A percentile compares a stretch with the other conserved stretches of the same genome.
Conservation (phyloP, 2,113 vertebrate genomes). For the Cyphomyrus plagiostoma region DNA sequence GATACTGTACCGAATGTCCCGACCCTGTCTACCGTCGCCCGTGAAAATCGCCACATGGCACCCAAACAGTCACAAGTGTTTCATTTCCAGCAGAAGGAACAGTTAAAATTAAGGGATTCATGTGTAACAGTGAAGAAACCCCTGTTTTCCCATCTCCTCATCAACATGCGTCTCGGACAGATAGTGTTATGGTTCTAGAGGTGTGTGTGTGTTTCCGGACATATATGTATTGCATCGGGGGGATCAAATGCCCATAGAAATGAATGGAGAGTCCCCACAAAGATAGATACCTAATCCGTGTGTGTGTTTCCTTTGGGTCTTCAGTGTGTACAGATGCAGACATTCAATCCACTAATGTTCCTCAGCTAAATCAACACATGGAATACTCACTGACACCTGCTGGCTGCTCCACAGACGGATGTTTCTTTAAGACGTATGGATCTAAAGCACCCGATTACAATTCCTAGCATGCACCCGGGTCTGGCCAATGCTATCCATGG, state of each 20-base stretch:
- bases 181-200: not conserved
- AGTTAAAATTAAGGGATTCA: not conserved
- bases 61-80: not conserved
- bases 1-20: not conserved
- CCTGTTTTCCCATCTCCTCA: not conserved
- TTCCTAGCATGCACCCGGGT: not conserved
- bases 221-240: not conserved
- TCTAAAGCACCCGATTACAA: not conserved
- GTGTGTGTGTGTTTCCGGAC: not conserved
- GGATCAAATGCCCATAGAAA: not conserved
- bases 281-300: not conserved
- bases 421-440: not conserved
- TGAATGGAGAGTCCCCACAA: not conserved
- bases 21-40: not conserved
- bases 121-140: not conserved
- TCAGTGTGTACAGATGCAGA: not conserved
- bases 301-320: not conserved
- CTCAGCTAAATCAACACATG: not conserved
- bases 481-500: not conserved
- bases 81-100: not conserved
- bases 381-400: not conserved
- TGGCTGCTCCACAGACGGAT: not conserved
- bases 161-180: not conserved
- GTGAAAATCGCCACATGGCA: not conserved
- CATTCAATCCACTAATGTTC: not conserved